Percentiles rank a stretch among this genome's conserved stretches.
phyloP scores from a whole-genome alignment of 2,113 vertebrate genomes.

The Xerus inauris region DNA sequence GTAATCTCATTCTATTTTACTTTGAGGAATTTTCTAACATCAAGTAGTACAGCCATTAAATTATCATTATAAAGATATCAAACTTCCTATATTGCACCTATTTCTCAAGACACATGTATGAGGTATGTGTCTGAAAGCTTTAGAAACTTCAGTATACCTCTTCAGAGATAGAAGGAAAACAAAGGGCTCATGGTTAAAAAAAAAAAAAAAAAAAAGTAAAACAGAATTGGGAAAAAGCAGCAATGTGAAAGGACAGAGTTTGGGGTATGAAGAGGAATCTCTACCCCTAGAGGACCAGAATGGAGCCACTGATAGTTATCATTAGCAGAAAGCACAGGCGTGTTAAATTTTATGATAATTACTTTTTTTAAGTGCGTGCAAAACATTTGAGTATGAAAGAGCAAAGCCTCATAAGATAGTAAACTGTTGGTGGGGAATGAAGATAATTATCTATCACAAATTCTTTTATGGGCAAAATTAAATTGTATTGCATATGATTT shows the following conservation, averaged over 20 bases:
- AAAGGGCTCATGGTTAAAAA: not conserved
- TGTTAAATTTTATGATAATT: not conserved
- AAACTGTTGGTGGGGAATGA: not conserved
- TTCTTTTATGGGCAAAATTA: constrained; percentile 13
- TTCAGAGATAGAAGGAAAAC: constrained; percentile 68
- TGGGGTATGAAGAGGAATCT: not conserved
- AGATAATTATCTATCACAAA: constrained; percentile 6
- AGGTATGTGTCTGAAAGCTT: constrained; percentile 49
- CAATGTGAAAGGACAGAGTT: not conserved
- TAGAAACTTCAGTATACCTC: constrained; percentile 66
- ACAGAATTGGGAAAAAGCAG: constrained; percentile 10
- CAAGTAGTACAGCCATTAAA: constrained; percentile 75
- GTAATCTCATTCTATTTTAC: constrained; percentile 70
- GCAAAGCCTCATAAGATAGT: not conserved
- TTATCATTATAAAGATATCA: constrained; percentile 81
- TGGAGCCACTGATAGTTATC: not conserved
- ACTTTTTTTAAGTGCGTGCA: not conserved
- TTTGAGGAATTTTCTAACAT: constrained; percentile 76
- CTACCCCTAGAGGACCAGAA: not conserved
- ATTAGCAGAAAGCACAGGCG: not conserved
- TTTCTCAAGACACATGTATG: constrained; percentile 73
- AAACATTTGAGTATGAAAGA: not conserved
- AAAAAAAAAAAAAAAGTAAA: constrained; percentile 1
- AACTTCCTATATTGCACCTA: constrained; percentile 62
- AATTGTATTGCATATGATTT: not conserved